phyloP scores from a whole-genome alignment of 2,888 invertebrate species.

The Apamea sordens region DNA sequence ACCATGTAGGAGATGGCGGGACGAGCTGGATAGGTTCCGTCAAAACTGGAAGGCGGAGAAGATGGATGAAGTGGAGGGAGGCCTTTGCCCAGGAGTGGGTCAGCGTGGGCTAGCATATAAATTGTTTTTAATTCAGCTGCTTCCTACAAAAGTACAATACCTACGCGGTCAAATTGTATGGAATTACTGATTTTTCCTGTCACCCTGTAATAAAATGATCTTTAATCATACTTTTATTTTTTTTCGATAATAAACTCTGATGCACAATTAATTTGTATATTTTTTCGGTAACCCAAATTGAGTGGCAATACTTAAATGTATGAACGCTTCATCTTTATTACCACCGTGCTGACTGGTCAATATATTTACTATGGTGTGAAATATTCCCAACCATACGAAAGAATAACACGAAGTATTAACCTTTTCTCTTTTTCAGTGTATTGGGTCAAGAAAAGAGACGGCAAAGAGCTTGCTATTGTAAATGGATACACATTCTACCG shows the following conservation, averaged over 20 bases:
- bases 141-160: no score
- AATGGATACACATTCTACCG: conserved; percentile 71
- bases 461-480: conserved; percentile 67
- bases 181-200: no score
- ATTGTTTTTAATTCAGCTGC: no score
- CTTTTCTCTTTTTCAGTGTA: conserved; percentile 38
- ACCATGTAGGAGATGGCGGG: no score
- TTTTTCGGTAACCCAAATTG: neutral
- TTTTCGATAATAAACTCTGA: neutral
- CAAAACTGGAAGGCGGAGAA: no score
- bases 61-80: no score
- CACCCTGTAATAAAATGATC: neutral
- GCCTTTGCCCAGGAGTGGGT: no score
- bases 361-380: neutral
- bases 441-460: conserved; percentile 57
- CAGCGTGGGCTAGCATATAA: no score
- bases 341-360: neutral
- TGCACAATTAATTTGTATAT: neutral
- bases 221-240: neutral
- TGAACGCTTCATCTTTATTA: neutral
- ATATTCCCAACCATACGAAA: neutral
- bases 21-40: no score
- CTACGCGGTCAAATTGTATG: no score
- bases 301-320: neutral
- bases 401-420: neutral